These are phyloP conservation scores for Indicator maculatus DNA, from an alignment of 2,113 vertebrate genomes.

Conservation along the genomic window DNA sequence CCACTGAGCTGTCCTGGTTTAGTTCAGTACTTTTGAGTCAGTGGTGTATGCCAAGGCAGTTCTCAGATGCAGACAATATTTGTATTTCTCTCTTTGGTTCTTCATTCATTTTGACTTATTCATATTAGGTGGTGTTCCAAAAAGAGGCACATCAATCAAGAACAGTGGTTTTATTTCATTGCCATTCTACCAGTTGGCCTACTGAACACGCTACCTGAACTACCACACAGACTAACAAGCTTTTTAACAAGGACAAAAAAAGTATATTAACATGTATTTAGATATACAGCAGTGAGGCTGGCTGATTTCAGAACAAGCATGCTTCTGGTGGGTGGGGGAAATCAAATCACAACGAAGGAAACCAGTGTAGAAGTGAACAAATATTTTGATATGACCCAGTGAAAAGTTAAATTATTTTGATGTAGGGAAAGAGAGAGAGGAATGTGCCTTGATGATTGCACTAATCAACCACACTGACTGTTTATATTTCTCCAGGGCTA, in stretches of 20 bases:
- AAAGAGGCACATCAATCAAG: neutral
- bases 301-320: neutral
- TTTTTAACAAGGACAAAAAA: neutral
- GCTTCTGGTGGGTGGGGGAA: neutral
- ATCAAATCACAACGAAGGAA: too few relatives aligned
- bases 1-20: neutral
- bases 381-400: neutral
- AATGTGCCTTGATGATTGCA: neutral
- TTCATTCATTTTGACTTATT: neutral
- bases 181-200: neutral
- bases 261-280: fast-evolving
- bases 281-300: neutral
- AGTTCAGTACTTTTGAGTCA: neutral
- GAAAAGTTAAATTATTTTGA: neutral
- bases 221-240: neutral
- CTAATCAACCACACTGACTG: neutral
- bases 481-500: slow-evolving; percentile 6
- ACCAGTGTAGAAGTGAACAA: neutral
- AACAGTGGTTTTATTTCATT: neutral
- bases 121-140: neutral
- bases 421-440: neutral
- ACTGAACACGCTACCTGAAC: too few relatives aligned
- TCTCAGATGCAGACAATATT: fast-evolving
- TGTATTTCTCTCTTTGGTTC: neutral
- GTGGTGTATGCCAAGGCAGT: fast-evolving